Percentiles rank a stretch among this genome's conserved stretches.
Evolutionary conservation across 2,888 invertebrate species (phyloP).

Genomic region (Torymus aiolomorphi): DNA sequence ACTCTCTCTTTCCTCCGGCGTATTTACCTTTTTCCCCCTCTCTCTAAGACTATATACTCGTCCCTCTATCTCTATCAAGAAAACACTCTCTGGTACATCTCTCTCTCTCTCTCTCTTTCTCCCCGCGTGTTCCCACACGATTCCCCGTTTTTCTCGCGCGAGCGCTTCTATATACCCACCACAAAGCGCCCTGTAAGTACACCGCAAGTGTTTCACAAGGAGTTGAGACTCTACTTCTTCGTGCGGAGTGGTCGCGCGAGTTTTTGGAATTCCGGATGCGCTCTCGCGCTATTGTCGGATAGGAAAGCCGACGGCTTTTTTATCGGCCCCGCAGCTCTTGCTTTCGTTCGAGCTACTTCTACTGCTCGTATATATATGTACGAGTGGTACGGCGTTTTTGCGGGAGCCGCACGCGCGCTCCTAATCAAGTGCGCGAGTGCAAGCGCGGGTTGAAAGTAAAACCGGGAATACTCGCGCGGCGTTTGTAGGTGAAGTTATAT

Average conservation of each 20-base stretch:
- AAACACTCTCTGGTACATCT: constrained; percentile 12
- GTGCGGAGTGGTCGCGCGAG: constrained; percentile 8
- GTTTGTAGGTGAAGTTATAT: constrained; percentile 16
- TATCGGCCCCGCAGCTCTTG: constrained; percentile 5
- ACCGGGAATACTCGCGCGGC: background rate
- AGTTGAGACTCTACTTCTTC: constrained; percentile 1
- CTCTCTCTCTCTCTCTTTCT: background rate
- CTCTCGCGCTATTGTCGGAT: background rate
- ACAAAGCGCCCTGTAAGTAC: background rate
- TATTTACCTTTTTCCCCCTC: constrained; percentile 37
- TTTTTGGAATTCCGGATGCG: constrained; percentile 33
- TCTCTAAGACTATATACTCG: background rate
- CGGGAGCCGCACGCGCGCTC: background rate
- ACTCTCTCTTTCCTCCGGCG: constrained; percentile 36
- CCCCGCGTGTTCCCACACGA: background rate
- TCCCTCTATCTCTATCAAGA: constrained; percentile 29
- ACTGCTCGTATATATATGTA: no score
- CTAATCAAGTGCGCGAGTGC: constrained; percentile 2
- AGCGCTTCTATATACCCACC: background rate
- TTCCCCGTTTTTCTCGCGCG: background rate
- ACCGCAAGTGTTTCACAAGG: constrained; percentile 30
- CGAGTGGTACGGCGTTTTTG: background rate
- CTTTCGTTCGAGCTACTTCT: background rate
- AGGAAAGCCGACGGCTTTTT: constrained; percentile 4
- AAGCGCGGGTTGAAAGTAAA: constrained; percentile 16